A percentile compares a stretch with the other conserved stretches of the same genome.
These are phyloP conservation scores for Zaprionus gabonicus DNA, from an alignment of 1,140 invertebrate species.

Conservation along the genomic window DNA sequence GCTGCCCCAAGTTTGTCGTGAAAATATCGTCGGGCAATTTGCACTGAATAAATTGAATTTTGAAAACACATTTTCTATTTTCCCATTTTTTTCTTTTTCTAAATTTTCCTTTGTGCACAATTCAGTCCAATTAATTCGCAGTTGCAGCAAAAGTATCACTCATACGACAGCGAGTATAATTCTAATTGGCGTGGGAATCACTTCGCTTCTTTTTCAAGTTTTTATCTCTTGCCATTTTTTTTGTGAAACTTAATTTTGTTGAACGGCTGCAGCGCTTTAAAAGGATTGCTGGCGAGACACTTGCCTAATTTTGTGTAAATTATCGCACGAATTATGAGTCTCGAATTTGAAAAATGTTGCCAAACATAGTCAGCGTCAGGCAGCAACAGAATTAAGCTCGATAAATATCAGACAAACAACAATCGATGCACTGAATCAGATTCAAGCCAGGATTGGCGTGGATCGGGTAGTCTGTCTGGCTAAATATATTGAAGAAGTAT, in stretches of 20 bases:
- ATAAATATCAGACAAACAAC: conserved; percentile 69
- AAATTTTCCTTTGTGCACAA: conserved; percentile 14
- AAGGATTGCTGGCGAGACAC: conserved; percentile 74
- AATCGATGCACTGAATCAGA: conserved; percentile 27
- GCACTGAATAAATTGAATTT: conserved; percentile 68
- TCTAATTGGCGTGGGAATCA: conserved; percentile 79
- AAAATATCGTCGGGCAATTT: conserved; percentile 57
- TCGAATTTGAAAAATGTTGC: conserved; percentile 76
- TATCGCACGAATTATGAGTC: conserved; percentile 81
- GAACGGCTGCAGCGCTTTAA: conserved; percentile 56
- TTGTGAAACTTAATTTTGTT: conserved; percentile 22
- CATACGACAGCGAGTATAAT: conserved; percentile 39
- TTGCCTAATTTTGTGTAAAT: conserved; percentile 82
- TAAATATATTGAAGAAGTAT: not conserved
- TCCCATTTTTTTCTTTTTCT: conserved; percentile 2
- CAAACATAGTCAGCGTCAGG: conserved; percentile 69
- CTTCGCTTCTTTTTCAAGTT: conserved; percentile 17
- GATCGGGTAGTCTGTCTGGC: not conserved
- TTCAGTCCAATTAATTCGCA: conserved; percentile 52
- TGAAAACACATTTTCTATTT: conserved; percentile 42
- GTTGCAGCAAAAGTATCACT: conserved; percentile 41
- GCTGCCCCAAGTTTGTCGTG: conserved; percentile 48
- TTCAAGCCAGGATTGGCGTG: not conserved
- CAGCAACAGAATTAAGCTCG: conserved; percentile 58
- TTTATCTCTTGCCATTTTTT: conserved; percentile 2